Base-by-base conservation (phyloP, 2,797 vertebrate genomes). In the Peromyscus melanophrys region DNA sequence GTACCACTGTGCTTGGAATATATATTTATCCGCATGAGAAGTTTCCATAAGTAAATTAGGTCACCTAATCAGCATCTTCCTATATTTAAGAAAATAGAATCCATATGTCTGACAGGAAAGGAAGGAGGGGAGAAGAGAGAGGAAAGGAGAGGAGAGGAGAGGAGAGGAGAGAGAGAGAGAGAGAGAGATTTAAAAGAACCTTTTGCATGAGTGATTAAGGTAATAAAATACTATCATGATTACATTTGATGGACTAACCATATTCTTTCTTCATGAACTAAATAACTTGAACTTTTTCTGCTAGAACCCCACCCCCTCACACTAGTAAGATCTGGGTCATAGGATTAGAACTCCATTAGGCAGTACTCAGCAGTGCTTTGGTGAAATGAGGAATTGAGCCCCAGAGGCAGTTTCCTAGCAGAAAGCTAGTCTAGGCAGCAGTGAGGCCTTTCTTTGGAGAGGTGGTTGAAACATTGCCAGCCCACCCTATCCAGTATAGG, bases 301-400 rank as follows among this genome's bases (percentile, higher is more conserved):
- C 84, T 75, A 87, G 46, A 76, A 76, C 9, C 82, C 46, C 31
- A 61, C 73, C 43, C 10, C 11, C 31, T 77, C 82, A 46, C 65
- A 78, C 1, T 80, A 80, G 23, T 43, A 71, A 89, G 37, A 94
- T 84, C 86, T 93, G 43, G 86, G 80, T 76, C 52, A 85, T 2
- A 61, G 49, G 52, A 89, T 90, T 91, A 92, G 37, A 52, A 63
- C n/a, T 92, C 49, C 78, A n/a, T 96, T 86, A 94, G 25, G 25
- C 4, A 88, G 67, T 31, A 13, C 71, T 95, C 46, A 93, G 25
- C 49, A 61, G 31, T 43, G 1, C 57, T 93, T 76, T 91, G 25
- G 49, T 92, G 67, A 90, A 93, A 95, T 83, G 40, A 82, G 46
- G 67, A 65, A 87, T 57, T 89, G 29, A 92, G 9, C 17, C 40